These are phyloP conservation scores for Protodeltote pygarga DNA, from an alignment of 2,888 invertebrate species.

Conservation along the genomic window DNA sequence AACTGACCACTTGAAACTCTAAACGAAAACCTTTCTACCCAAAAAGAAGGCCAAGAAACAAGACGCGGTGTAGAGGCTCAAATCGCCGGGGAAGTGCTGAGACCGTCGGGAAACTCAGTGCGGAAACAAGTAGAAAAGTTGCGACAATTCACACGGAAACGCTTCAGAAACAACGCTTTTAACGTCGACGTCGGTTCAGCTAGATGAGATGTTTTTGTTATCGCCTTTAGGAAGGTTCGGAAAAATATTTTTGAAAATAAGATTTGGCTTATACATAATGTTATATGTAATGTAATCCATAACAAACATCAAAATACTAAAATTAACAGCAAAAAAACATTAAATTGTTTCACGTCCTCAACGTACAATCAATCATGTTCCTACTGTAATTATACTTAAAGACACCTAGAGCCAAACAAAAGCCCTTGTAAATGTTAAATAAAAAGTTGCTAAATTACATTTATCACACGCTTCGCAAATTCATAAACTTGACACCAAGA, in stretches of 20 bases:
- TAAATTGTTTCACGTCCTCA: too few relatives aligned
- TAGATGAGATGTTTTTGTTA: constrained; percentile 15
- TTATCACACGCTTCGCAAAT: constrained; percentile 34
- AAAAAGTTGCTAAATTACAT: constrained; percentile 38
- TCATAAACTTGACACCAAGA: constrained; percentile 22
- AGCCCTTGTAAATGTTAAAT: constrained; percentile 24
- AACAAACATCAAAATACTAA: too few relatives aligned
- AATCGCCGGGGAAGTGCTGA: constrained; percentile 29
- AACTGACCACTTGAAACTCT: constrained; percentile 26
- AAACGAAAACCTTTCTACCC: constrained; percentile 16
- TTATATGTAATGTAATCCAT: too few relatives aligned
- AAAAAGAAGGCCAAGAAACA: constrained; percentile 18
- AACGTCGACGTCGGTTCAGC: constrained; percentile 21
- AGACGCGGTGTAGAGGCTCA: constrained; percentile 18
- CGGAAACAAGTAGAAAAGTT: constrained; percentile 58
- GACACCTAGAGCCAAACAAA: constrained; percentile 30
- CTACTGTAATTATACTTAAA: constrained; percentile 30
- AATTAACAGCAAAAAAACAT: too few relatives aligned
- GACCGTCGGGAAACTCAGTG: constrained; percentile 29
- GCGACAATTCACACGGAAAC: constrained; percentile 45
- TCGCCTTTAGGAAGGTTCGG: constrained; percentile 1
- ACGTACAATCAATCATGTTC: constrained; percentile 19
- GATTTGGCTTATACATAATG: too few relatives aligned
- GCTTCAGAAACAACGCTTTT: constrained; percentile 57
- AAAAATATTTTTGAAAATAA: too few relatives aligned